Percentiles rank a stretch among this genome's conserved stretches.
Conservation (phyloP, 2,888 invertebrate genomes). For the Oxyscelio sp. region DNA sequence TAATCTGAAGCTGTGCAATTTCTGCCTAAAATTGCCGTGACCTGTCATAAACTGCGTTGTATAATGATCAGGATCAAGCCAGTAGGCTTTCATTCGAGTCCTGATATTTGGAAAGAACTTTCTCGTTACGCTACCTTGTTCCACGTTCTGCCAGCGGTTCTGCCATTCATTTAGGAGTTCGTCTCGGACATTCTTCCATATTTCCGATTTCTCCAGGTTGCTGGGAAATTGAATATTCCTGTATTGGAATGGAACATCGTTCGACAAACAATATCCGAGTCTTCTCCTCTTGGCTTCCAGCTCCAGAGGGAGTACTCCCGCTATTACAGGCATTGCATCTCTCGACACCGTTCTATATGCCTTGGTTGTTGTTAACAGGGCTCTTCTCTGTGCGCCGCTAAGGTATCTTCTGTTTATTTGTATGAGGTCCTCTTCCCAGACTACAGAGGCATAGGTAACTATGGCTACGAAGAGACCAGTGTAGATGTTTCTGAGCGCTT, state of each 20-base stretch:
- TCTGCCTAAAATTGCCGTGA: constrained; percentile 9
- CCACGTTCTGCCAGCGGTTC: too few relatives aligned
- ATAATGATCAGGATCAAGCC: not conserved
- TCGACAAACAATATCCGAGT: not conserved
- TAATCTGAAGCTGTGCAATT: not conserved
- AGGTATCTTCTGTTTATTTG: too few relatives aligned
- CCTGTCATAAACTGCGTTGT: constrained; percentile 18
- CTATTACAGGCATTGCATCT: too few relatives aligned
- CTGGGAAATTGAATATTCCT: too few relatives aligned
- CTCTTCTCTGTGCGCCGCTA: too few relatives aligned
- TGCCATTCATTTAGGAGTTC: constrained; percentile 33
- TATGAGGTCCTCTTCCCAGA: too few relatives aligned
- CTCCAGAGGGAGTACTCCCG: constrained; percentile 22
- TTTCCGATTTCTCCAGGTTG: too few relatives aligned
- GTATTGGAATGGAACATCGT: too few relatives aligned
- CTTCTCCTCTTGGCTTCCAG: constrained; percentile 7
- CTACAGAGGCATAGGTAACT: constrained; percentile 50
- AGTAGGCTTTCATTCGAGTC: not conserved
- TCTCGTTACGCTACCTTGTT: too few relatives aligned
- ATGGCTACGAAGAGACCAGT: constrained; percentile 59
- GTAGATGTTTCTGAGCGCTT: constrained; percentile 49
- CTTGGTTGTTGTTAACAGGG: too few relatives aligned
- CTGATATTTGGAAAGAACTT: constrained; percentile 4
- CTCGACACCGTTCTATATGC: too few relatives aligned
- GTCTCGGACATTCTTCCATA: too few relatives aligned